These are phyloP conservation scores for Galagoides demidoff DNA, from an alignment of 2,797 vertebrate genomes.

Conservation along the genomic window DNA sequence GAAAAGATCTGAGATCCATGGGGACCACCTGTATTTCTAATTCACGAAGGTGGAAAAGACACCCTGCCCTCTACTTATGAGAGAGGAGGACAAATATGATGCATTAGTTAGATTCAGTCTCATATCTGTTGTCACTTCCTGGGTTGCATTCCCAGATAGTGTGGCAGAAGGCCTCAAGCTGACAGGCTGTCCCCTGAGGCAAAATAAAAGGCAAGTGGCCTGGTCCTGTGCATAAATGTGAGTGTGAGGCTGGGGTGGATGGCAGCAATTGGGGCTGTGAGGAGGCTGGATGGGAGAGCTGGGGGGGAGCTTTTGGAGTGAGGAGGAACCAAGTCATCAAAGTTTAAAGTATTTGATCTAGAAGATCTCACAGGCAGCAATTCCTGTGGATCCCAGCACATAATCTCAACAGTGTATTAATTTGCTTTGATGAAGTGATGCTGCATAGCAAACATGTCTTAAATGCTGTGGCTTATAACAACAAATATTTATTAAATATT, in stretches of 20 bases:
- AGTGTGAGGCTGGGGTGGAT: too few species aligned
- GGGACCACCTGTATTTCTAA: not conserved
- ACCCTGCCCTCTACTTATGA: accelerated
- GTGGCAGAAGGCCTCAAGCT: not conserved
- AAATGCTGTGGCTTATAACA: not conserved
- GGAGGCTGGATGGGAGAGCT: not conserved
- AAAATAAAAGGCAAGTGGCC: not conserved
- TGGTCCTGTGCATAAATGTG: not conserved
- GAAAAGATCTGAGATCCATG: not conserved
- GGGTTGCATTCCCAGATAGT: not conserved
- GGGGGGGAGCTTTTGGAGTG: accelerated
- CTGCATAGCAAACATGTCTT: too few species aligned
- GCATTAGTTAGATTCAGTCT: not conserved
- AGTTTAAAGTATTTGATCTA: not conserved
- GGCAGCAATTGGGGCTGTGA: not conserved
- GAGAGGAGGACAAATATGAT: not conserved
- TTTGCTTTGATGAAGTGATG: not conserved
- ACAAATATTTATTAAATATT: not conserved
- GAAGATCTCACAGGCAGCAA: not conserved
- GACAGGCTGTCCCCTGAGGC: not conserved
- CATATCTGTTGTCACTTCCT: not conserved
- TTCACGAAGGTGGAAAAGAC: not conserved
- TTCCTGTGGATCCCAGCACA: too few species aligned
- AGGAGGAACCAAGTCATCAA: accelerated
- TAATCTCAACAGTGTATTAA: accelerated